phyloP scores from a whole-genome alignment of 2,113 vertebrate genomes.

The Eurypyga helias region DNA sequence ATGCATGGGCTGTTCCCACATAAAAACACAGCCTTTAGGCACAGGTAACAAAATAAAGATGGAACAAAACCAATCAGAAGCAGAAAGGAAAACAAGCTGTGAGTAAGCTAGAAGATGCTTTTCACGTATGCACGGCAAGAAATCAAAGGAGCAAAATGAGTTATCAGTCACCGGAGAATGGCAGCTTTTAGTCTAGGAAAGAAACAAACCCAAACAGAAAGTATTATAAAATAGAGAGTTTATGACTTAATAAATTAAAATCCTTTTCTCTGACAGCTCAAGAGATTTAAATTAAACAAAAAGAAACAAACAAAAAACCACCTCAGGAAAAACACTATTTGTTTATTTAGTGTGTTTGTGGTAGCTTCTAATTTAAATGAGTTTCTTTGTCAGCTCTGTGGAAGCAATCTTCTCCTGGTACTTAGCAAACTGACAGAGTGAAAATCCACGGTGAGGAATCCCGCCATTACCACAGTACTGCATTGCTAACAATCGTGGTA shows the following conservation, averaged over 20 bases:
- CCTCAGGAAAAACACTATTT: background rate
- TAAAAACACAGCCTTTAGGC: background rate
- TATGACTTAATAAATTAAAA: constrained; percentile 24
- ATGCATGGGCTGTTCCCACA: background rate
- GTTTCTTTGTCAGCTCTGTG: background rate
- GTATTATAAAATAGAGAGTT: background rate
- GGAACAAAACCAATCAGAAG: background rate
- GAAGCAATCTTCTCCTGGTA: background rate
- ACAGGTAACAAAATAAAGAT: background rate
- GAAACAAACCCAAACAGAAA: background rate
- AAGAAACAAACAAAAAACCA: background rate
- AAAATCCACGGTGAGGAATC: background rate
- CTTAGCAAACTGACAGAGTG: background rate
- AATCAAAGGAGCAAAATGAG: background rate
- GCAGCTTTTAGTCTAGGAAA: background rate
- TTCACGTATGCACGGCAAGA: background rate
- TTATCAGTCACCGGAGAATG: background rate
- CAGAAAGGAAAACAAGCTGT: background rate
- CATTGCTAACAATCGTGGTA: background rate
- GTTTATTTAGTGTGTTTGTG: background rate
- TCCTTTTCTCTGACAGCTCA: background rate
- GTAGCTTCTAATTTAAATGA: background rate
- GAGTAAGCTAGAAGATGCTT: background rate
- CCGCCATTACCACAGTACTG: background rate
- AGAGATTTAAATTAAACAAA: background rate